Percentiles rank a stretch among this genome's conserved stretches.
These are phyloP conservation scores for Mobula birostris DNA, from an alignment of 2,113 vertebrate species.

Conservation along the genomic window DNA sequence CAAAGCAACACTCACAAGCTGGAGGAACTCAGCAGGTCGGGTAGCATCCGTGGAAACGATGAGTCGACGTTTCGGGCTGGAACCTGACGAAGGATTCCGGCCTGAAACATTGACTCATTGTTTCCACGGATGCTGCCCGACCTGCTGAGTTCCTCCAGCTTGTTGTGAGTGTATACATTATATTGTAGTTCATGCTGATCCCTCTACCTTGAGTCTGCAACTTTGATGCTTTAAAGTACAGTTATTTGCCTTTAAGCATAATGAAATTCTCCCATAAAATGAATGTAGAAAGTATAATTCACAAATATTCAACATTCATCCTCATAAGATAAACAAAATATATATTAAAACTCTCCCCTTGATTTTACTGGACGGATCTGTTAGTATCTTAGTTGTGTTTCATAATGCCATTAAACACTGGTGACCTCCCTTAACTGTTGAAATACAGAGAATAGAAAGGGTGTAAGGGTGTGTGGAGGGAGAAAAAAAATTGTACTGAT, in stretches of 20 bases:
- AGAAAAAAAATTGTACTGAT: neutral
- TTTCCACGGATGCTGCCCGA: too few relatives aligned
- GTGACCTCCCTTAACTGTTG: neutral
- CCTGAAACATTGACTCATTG: too few relatives aligned
- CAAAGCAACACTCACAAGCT: too few relatives aligned
- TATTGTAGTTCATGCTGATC: neutral
- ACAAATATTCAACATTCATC: neutral
- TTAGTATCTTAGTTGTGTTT: neutral
- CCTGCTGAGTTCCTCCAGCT: too few relatives aligned
- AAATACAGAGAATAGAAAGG: neutral
- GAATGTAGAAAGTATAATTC: neutral
- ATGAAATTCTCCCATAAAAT: too few relatives aligned
- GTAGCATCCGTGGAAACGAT: too few relatives aligned
- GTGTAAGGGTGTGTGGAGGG: neutral
- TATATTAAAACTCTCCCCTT: neutral
- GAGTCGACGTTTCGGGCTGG: too few relatives aligned
- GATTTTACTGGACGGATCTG: neutral
- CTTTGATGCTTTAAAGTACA: neutral
- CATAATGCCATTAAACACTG: neutral
- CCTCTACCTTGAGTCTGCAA: neutral
- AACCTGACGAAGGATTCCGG: too few relatives aligned
- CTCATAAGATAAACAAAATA: neutral
- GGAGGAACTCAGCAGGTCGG: too few relatives aligned
- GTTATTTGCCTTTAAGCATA: too few relatives aligned
- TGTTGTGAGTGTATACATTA: neutral